Conservation (phyloP, 2,797 vertebrate genomes). For the Oreortyx pictus region DNA sequence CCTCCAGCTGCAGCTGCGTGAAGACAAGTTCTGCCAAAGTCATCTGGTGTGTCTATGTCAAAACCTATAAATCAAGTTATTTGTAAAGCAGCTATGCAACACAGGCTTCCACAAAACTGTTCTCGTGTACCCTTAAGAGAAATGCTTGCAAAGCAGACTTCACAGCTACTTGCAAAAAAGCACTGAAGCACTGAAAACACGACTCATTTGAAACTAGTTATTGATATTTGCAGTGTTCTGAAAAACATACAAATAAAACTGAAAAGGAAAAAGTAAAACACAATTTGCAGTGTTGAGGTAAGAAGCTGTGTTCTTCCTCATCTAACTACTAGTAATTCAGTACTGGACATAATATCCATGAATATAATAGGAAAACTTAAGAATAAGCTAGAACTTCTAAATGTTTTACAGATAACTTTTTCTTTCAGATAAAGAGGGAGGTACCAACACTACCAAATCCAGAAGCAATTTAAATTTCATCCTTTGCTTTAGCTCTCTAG, state of each 20-base stretch:
- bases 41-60: constrained; percentile 95
- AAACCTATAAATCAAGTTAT: constrained; percentile 85
- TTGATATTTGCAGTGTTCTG: not conserved
- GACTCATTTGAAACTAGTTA: not conserved
- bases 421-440: not conserved
- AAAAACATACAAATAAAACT: not conserved
- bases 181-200: not conserved
- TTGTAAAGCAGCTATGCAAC: constrained; percentile 44
- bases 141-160: constrained; percentile 21
- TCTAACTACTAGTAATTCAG: not conserved
- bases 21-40: constrained; percentile 98
- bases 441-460: not conserved
- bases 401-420: not conserved
- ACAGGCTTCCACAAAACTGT: constrained; percentile 1
- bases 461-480: not conserved
- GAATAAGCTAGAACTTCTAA: not conserved
- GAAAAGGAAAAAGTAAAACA: not conserved
- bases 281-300: not conserved
- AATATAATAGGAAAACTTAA: not conserved
- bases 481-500: not conserved
- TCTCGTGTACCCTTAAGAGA: not conserved
- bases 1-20: constrained; percentile 98
- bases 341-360: not conserved
- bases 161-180: not conserved
- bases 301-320: not conserved